These are phyloP conservation scores for Wiebesia pumilae DNA, from an alignment of 1,140 invertebrate genomes.

Conservation along the genomic window DNA sequence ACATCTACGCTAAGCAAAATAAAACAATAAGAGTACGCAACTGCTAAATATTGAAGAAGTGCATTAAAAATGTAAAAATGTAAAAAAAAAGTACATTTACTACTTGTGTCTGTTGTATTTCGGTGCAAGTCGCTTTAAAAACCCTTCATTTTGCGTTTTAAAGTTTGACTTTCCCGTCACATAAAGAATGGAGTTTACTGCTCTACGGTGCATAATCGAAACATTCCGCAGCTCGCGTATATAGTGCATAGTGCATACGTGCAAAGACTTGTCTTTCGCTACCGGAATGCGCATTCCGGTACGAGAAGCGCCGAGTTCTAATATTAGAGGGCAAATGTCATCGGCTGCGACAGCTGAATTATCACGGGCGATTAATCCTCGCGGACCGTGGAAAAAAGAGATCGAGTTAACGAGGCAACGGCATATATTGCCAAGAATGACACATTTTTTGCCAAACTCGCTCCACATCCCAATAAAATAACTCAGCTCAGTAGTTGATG, in stretches of 20 bases:
- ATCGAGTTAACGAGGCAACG: slow-evolving; percentile 3
- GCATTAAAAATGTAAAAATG: not conserved
- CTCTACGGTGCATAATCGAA: slow-evolving; percentile 12
- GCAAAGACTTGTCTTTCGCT: not conserved
- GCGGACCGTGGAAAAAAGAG: not conserved
- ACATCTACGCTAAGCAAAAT: not conserved
- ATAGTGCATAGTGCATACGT: not conserved
- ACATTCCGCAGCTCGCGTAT: too few species aligned
- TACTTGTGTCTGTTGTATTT: not conserved
- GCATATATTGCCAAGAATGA: not conserved
- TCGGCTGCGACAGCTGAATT: slow-evolving; percentile 49
- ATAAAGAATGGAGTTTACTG: slow-evolving; percentile 47
- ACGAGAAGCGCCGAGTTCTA: slow-evolving; percentile 38
- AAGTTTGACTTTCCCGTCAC: slow-evolving; percentile 1
- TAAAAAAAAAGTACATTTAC: not conserved
- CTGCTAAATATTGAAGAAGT: not conserved
- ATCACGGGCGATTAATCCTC: slow-evolving; percentile 49
- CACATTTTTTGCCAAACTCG: not conserved
- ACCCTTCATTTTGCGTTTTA: slow-evolving; percentile 24
- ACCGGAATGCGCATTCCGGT: slow-evolving; percentile 39
- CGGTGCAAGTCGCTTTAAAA: not conserved
- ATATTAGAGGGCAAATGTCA: slow-evolving; percentile 49
- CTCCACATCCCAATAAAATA: slow-evolving; percentile 23
- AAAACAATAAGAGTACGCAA: not conserved
- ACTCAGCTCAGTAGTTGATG: not conserved